phyloP scores from a whole-genome alignment of 2,113 vertebrate genomes.

The Cyphomyrus discorhynchus region DNA sequence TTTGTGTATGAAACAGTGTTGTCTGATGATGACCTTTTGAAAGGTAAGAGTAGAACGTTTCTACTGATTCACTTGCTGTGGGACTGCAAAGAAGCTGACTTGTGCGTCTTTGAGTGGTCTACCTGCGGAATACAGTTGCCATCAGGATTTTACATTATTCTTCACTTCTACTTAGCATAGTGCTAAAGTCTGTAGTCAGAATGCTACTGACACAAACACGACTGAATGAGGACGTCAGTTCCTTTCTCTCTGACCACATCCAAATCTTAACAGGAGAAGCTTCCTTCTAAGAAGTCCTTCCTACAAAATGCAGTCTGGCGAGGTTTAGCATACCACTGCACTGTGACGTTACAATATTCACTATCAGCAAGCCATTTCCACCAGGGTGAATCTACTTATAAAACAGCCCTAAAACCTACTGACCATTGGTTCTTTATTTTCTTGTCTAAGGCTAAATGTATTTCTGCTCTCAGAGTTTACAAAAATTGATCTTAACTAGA shows the following conservation, averaged over 20 bases:
- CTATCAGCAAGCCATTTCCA: background rate
- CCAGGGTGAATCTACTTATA: background rate
- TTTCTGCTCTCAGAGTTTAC: background rate
- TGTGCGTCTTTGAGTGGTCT: background rate
- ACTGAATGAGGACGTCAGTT: background rate
- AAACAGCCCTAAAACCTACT: no score
- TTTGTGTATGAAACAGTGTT: background rate
- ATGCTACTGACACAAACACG: background rate
- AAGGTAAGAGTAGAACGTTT: conserved; percentile 18
- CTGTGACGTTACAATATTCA: background rate
- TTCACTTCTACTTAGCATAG: background rate
- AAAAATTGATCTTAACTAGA: background rate
- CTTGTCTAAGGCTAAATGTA: background rate
- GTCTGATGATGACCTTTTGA: conserved; percentile 12
- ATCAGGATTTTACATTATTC: background rate
- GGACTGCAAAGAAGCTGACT: background rate
- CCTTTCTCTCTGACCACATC: background rate
- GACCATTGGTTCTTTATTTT: background rate
- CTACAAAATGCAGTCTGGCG: no score
- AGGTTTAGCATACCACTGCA: background rate
- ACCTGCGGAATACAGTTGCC: background rate
- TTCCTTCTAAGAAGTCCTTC: background rate
- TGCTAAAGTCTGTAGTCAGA: background rate
- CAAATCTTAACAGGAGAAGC: background rate
- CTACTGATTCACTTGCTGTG: no score